Conservation (phyloP, 1,140 invertebrate genomes). For the Riptortus pedestris region DNA sequence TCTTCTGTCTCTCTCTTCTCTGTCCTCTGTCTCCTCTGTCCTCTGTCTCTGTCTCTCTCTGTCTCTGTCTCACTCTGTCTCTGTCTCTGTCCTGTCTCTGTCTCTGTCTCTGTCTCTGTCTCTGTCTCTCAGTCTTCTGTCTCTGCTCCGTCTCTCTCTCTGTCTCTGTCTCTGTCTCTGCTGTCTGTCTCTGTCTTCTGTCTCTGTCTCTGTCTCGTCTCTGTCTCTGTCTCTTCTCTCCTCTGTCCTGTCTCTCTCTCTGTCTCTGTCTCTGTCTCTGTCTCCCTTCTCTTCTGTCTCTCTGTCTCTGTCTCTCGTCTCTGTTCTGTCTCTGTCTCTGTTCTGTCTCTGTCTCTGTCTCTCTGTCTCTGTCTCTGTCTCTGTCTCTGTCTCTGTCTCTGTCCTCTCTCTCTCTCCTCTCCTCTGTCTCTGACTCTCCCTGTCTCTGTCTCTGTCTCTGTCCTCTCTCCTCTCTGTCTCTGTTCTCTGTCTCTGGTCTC, state of each 20-base stretch:
- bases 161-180: not conserved
- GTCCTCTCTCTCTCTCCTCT: too few relatives aligned
- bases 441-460: not conserved
- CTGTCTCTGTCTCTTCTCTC: not conserved
- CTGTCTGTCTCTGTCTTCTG: not conserved
- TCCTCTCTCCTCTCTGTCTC: too few relatives aligned
- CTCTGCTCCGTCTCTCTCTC: not conserved
- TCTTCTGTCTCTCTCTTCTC: not conserved
- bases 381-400: too few relatives aligned
- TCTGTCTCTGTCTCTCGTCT: too few relatives aligned
- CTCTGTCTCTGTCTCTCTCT: not conserved
- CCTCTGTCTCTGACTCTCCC: too few relatives aligned
- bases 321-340: too few relatives aligned
- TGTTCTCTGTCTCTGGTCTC: not conserved
- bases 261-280: not conserved
- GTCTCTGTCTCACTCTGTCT: not conserved
- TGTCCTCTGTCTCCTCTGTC: not conserved
- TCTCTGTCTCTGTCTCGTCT: not conserved
- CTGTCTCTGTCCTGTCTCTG: not conserved
- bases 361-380: too few relatives aligned
- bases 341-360: not conserved
- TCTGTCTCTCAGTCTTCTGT: too few relatives aligned
- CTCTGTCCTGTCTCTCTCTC: not conserved
- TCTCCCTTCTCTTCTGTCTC: not conserved
- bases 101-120: not conserved